phyloP scores from a whole-genome alignment of 2,888 invertebrate species.

The Agrochola litura region DNA sequence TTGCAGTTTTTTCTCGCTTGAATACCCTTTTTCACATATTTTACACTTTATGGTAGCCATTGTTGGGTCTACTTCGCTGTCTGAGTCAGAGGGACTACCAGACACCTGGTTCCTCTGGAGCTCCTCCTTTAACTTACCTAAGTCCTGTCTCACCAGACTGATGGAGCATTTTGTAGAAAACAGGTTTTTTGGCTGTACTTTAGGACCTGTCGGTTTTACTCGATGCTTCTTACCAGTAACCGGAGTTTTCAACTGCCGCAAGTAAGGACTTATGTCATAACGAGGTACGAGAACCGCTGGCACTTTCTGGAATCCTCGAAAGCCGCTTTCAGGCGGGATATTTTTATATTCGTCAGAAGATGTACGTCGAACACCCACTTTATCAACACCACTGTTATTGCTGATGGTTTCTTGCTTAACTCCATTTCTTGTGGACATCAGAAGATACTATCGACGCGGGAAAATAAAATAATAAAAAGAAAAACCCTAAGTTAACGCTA shows the following conservation, averaged over 20 bases:
- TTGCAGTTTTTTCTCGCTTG: slow-evolving; percentile 76
- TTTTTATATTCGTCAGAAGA: slow-evolving; percentile 55
- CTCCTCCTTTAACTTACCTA: slow-evolving; percentile 69
- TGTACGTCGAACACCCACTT: slow-evolving; percentile 51
- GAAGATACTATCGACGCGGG: slow-evolving; percentile 64
- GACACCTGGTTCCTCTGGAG: slow-evolving; percentile 22
- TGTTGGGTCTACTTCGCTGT: slow-evolving; percentile 64
- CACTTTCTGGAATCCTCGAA: slow-evolving; percentile 77
- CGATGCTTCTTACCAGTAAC: slow-evolving; percentile 10
- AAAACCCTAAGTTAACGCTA: slow-evolving; percentile 69
- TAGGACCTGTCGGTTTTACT: slow-evolving; percentile 9
- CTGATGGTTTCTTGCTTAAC: slow-evolving; percentile 58
- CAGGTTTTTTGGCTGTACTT: slow-evolving; percentile 45
- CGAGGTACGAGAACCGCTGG: slow-evolving; percentile 76
- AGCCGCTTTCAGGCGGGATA: slow-evolving; percentile 70
- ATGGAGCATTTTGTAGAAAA: slow-evolving; percentile 74
- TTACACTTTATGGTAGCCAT: slow-evolving; percentile 77
- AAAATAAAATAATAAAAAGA: slow-evolving; percentile 76
- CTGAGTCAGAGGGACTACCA: slow-evolving; percentile 58
- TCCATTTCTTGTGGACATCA: slow-evolving; percentile 80
- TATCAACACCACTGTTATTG: slow-evolving; percentile 45
- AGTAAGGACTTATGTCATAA: slow-evolving; percentile 76
- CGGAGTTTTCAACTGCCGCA: slow-evolving; percentile 42
- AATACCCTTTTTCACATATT: slow-evolving; percentile 81
- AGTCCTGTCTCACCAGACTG: slow-evolving; percentile 72